These are phyloP conservation scores for Andrena bucephala DNA, from an alignment of 2,888 invertebrate species.

Conservation along the genomic window DNA sequence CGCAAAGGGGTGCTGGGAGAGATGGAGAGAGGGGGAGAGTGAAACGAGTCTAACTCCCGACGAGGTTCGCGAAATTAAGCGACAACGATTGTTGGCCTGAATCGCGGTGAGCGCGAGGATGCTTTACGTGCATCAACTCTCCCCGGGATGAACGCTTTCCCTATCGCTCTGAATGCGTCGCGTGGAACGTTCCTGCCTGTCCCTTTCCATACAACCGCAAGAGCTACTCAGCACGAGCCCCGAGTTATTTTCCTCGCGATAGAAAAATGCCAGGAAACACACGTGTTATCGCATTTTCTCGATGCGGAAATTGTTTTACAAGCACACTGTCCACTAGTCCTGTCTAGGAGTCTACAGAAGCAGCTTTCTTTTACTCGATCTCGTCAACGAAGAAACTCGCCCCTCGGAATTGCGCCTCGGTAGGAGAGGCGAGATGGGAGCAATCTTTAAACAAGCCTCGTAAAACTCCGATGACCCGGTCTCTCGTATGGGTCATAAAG, in stretches of 20 bases:
- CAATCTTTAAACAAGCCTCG: conserved; percentile 64
- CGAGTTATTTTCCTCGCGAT: not conserved
- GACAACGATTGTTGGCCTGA: conserved; percentile 47
- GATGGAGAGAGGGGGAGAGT: not conserved
- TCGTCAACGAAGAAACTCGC: not conserved
- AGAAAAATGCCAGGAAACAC: not conserved
- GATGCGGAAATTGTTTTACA: no score
- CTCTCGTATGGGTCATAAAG: conserved; percentile 62
- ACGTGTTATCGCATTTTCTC: not conserved
- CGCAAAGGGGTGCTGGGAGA: not conserved
- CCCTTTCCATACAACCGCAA: no score
- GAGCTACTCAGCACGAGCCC: no score
- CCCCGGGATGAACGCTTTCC: not conserved
- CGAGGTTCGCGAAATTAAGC: conserved; percentile 45
- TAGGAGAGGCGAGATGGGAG: conserved; percentile 3
- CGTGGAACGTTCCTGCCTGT: no score
- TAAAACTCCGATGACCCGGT: conserved; percentile 60
- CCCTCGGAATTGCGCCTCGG: not conserved
- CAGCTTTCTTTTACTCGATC: not conserved
- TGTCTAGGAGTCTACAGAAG: not conserved
- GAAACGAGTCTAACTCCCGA: conserved; percentile 23
- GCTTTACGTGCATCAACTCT: not conserved
- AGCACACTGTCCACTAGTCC: not conserved
- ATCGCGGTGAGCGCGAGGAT: not conserved
- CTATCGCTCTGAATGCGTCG: no score